Conservation (phyloP, 2,888 invertebrate genomes). For the Balanococcus diminutus region DNA sequence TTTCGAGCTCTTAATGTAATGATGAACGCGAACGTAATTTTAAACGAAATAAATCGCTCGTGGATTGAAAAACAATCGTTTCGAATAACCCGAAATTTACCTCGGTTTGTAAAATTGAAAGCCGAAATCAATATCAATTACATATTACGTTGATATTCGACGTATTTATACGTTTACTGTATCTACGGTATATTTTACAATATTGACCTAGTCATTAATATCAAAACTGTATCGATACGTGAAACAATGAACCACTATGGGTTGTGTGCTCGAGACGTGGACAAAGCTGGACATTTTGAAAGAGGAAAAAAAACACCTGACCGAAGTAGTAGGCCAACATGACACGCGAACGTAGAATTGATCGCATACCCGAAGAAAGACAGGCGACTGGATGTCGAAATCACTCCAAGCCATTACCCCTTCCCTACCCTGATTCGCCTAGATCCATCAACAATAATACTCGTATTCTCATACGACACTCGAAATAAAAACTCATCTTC, state of each 20-base stretch:
- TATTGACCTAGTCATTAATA: not conserved
- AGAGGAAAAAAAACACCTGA: not conserved
- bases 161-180: not conserved
- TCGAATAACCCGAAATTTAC: not conserved
- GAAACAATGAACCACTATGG: not conserved
- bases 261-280: not conserved
- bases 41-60: not conserved
- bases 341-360: not conserved
- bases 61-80: not conserved
- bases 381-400: not conserved
- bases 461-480: not conserved
- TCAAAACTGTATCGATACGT: not conserved
- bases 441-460: not conserved
- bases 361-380: slow-evolving; percentile 11
- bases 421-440: not conserved
- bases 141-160: not conserved
- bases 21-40: not conserved
- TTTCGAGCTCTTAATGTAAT: not conserved
- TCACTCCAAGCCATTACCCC: not conserved
- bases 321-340: not conserved
- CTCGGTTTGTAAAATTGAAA: not conserved
- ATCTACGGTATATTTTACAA: not conserved
- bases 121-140: not conserved
- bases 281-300: not conserved
- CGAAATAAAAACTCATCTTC: not conserved